Evolutionary conservation across 2,113 vertebrate species (phyloP).

Genomic region (Saccopteryx leptura): DNA sequence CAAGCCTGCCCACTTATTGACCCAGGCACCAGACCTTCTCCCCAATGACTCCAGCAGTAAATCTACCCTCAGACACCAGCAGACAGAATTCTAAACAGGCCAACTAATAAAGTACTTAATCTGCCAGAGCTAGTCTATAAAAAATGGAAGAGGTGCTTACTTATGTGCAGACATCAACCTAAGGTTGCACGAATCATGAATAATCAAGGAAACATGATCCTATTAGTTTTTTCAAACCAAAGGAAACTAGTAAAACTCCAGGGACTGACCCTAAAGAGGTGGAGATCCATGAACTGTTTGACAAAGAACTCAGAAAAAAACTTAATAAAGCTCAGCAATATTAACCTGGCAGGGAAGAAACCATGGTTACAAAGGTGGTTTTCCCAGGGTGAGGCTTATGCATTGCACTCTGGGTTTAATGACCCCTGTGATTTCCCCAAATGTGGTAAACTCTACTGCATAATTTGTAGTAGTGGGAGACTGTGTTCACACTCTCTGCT

Average conservation of each 20-base stretch:
- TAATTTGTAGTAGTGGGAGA: too few relatives aligned
- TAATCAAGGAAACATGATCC: background rate
- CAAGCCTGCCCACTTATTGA: background rate
- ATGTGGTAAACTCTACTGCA: too few relatives aligned
- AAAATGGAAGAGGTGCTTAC: background rate
- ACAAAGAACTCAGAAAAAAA: background rate
- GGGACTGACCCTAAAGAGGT: background rate
- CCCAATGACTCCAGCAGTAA: background rate
- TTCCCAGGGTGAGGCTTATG: too few relatives aligned
- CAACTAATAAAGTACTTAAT: background rate
- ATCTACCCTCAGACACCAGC: background rate
- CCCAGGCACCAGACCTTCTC: background rate
- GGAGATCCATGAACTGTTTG: background rate
- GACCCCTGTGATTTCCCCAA: too few relatives aligned
- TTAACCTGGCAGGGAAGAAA: too few relatives aligned
- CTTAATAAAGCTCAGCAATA: too few relatives aligned
- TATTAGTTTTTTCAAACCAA: background rate
- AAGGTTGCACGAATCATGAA: background rate
- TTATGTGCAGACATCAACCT: background rate
- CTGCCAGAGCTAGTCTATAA: background rate
- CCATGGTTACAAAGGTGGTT: too few relatives aligned
- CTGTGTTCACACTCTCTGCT: too few relatives aligned
- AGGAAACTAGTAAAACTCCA: background rate
- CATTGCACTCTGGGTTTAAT: too few relatives aligned
- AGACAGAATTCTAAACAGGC: background rate